Percentiles rank a stretch among this genome's conserved stretches.
Evolutionary conservation across 30 jellyfish, hydroid and myxozoan species (phyloP).

Genomic region (Nemopilema nomurai): DNA sequence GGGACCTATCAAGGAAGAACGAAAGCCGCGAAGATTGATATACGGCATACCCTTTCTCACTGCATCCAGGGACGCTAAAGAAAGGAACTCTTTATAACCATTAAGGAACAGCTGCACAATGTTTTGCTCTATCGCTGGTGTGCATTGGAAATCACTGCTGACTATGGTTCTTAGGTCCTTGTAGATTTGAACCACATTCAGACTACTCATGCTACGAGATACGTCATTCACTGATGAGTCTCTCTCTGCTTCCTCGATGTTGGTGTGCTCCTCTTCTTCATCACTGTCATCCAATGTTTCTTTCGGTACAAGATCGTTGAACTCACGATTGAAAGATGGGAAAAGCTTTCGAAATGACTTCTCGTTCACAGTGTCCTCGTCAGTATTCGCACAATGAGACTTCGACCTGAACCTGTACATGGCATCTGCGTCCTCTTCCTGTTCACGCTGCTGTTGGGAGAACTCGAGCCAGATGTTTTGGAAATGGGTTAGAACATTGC

Average conservation of each 20-base stretch:
- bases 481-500: slow-evolving; percentile 13
- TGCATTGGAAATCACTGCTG: not conserved
- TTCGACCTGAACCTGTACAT: slow-evolving; percentile 63
- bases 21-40: too few species aligned
- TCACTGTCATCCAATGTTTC: slow-evolving; percentile 49
- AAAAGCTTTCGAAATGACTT: slow-evolving; percentile 36
- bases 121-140: slow-evolving; percentile 9
- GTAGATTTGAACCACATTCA: slow-evolving; percentile 14
- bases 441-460: slow-evolving; percentile 17
- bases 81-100: slow-evolving; percentile 27
- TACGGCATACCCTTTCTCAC: slow-evolving; percentile 30
- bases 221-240: slow-evolving; percentile 3
- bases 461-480: slow-evolving; percentile 39
- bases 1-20: not conserved
- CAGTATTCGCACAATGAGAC: slow-evolving; percentile 63
- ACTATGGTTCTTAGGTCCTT: slow-evolving; percentile 1
- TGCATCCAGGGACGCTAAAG: slow-evolving; percentile 24
- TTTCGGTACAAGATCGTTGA: slow-evolving; percentile 59
- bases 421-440: slow-evolving; percentile 68
- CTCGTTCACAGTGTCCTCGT: slow-evolving; percentile 62
- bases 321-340: slow-evolving; percentile 77
- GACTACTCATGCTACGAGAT: not conserved
- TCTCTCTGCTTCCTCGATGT: not conserved
- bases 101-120: not conserved
- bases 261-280: not conserved